These are phyloP conservation scores for Tenthredo distinguenda DNA, from an alignment of 2,888 invertebrate genomes.

Conservation along the genomic window DNA sequence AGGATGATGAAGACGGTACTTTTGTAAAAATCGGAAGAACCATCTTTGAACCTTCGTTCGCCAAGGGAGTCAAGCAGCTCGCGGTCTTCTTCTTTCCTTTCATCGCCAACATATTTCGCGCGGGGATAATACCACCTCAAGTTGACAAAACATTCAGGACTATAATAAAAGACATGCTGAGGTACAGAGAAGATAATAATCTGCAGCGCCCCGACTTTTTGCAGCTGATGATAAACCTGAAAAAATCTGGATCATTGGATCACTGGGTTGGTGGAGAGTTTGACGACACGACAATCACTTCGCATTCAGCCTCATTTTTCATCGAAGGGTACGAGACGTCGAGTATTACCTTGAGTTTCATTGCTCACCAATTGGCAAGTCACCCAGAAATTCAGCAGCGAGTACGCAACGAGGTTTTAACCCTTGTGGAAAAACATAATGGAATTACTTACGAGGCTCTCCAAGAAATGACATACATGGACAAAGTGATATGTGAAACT, in stretches of 20 bases:
- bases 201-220: conserved; percentile 76
- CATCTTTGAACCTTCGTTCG: conserved; percentile 63
- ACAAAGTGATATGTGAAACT: no score
- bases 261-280: conserved; percentile 65
- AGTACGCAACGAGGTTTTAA: conserved; percentile 77
- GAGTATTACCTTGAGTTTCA: conserved; percentile 77
- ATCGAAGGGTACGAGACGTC: conserved; percentile 81
- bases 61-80: conserved; percentile 47
- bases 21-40: conserved; percentile 55
- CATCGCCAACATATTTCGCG: conserved; percentile 52
- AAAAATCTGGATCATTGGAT: not conserved
- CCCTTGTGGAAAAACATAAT: conserved; percentile 68
- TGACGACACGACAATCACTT: conserved; percentile 68
- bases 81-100: conserved; percentile 58
- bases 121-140: conserved; percentile 58
- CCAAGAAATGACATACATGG: conserved; percentile 48
- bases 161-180: conserved; percentile 62
- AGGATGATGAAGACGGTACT: conserved; percentile 56
- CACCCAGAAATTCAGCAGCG: conserved; percentile 78
- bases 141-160: conserved; percentile 65
- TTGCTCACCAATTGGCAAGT: conserved; percentile 77
- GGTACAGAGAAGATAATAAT: conserved; percentile 59
- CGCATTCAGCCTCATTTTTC: conserved; percentile 79
- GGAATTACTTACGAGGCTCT: conserved; percentile 77
- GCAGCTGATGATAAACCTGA: conserved; percentile 74